Evolutionary conservation across 2,888 invertebrate species (phyloP), one percentile per base, ranked within the genome.

Genomic region (Heteromyza rotundicornis): DNA sequence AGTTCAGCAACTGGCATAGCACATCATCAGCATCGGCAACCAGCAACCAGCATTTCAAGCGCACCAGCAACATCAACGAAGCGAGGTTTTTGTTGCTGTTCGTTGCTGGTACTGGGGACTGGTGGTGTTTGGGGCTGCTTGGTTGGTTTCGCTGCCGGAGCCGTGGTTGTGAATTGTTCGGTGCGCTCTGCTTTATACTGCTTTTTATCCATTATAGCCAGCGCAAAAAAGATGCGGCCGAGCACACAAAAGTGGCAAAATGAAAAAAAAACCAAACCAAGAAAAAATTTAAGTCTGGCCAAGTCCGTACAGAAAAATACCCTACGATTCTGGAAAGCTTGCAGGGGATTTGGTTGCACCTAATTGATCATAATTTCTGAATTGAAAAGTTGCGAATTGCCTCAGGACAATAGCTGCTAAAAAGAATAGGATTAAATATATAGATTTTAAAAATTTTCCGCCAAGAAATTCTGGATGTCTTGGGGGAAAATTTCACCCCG

Each of bases 11-110:
- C 32, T 32, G 32, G 32, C 40, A 40, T n/a, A 40, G 40, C 40
- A 14, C 10, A n/a, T n/a, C 67, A 70, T 65, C 68, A 67, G n/a
- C n/a, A n/a, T n/a, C n/a, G 27, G 68, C 67, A 62, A 56, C 47
- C 69, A 57, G 53, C 63, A 63, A 52, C 16, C 62, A 53, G 63
- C 66, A 63, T 51, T 51, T 56, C 14, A 52, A 60, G 16, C 72
- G 56, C 64, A 63, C 68, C 24, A 59, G 56, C 63, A 60, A 54
- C 62, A 56, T 56, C 63, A 51, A 35, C 64, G 60, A 62, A 24
- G 16, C 20, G 44, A 16, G 24, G 50, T 50, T 12, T 19, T 50
- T 50, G 50, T n/a, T 40, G 40, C 40, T 40, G 40, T 2, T 32
- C 14, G 40, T 40, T 40, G 40, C 14, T 40, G 40, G 12, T 40